phyloP scores from a whole-genome alignment of 2,888 invertebrate genomes.

The Steinernema hermaphroditum region DNA sequence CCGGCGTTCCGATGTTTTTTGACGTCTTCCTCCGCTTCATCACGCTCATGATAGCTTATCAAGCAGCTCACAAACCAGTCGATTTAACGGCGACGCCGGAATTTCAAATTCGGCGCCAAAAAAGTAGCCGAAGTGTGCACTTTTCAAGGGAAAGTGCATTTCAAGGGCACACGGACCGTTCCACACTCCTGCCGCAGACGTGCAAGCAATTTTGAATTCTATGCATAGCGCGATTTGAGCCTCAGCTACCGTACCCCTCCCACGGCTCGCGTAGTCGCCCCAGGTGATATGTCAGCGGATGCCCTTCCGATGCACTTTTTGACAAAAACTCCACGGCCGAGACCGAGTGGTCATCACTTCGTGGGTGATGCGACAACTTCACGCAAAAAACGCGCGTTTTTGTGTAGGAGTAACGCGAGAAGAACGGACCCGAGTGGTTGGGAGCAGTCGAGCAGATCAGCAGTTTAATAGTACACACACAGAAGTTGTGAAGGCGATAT shows the following conservation, averaged over 20 bases:
- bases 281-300: not conserved
- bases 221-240: not conserved
- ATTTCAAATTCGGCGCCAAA: slow-evolving; percentile 26
- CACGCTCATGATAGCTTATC: no score
- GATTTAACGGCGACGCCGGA: no score
- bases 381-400: not conserved
- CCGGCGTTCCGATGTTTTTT: no score
- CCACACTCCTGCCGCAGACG: not conserved
- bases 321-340: not conserved
- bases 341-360: slow-evolving; percentile 13
- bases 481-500: not conserved
- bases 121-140: not conserved
- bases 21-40: no score
- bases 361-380: not conserved
- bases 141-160: not conserved
- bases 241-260: not conserved
- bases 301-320: slow-evolving; percentile 11
- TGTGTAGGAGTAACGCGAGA: not conserved
- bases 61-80: no score
- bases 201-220: not conserved
- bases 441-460: not conserved
- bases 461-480: slow-evolving; percentile 22
- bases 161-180: not conserved
- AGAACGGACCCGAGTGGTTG: not conserved
- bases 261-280: not conserved